A percentile compares a stretch with the other conserved stretches of the same genome.
phyloP scores from a whole-genome alignment of 2,888 invertebrate species.

The Periphyllus acericola region DNA sequence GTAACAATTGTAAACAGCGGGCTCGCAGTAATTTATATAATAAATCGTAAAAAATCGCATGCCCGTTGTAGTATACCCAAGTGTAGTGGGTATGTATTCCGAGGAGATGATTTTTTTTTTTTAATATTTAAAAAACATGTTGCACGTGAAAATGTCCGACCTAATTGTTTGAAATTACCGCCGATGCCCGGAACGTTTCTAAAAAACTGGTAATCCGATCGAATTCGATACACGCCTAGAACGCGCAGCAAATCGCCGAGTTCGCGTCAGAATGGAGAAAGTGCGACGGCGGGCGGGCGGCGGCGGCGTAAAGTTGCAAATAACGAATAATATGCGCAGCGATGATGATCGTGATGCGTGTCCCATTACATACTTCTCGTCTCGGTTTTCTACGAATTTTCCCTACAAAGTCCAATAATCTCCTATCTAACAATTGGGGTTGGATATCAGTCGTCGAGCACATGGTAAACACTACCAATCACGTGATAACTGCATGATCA shows the following conservation, averaged over 20 bases:
- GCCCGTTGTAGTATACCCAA: no score
- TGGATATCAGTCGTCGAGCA: no score
- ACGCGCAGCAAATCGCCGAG: not conserved
- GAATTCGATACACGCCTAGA: constrained; percentile 27
- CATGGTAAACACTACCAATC: no score
- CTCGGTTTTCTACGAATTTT: not conserved
- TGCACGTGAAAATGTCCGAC: constrained; percentile 1
- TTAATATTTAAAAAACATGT: not conserved
- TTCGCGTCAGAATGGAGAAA: not conserved
- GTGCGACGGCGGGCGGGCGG: not conserved
- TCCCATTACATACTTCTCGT: not conserved
- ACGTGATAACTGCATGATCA: no score
- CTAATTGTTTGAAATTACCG: constrained; percentile 23
- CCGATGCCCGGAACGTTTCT: constrained; percentile 5
- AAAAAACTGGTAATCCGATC: constrained; percentile 40
- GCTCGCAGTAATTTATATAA: not conserved
- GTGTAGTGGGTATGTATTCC: no score
- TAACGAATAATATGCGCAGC: not conserved
- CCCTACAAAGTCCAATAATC: no score
- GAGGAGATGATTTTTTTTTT: no score
- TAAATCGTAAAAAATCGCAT: not conserved
- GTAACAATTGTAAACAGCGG: not conserved
- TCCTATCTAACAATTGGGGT: no score
- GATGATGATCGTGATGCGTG: not conserved
- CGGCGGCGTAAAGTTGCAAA: constrained; percentile 28